Evolutionary conservation across 2,113 vertebrate genomes (phyloP), one percentile per base, ranked within the genome.

Genomic region (Himantopus leucocephalus): DNA sequence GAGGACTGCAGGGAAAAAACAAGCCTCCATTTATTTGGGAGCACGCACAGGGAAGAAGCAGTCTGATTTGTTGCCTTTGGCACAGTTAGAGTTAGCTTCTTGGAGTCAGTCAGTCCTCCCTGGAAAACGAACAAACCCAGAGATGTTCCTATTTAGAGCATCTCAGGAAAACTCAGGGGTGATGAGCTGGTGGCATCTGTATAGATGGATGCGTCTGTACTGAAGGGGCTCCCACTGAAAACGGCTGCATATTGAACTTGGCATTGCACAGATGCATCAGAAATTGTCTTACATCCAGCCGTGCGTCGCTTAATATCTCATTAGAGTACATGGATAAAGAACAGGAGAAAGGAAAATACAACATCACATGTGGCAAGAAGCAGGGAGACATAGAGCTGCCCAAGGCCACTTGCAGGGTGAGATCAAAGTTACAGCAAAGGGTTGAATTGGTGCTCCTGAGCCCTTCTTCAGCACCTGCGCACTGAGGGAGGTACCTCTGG

Each of bases 1-100:
- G 26, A n/a, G 56, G 18, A 67, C 39, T 52, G 18, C 58, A 39
- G 60, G 43, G 17, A 27, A 55, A 75, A 53, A 48, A 19, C 11
- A 39, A 39, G 22, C 22, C 60, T 84, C 30, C 27, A 10, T 30
- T 75, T 55, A 48, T 50, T 22, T 37, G 27, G 74, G 41, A 88
- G 55, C 12, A 14, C 1, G 8, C 0, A 0, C 43, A 67, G 50
- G 32, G 63, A 75, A 74, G 43, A 52, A 77, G 60, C 37, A 70
- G 47, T 15, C 73, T 60, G 30, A 34, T 62, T 66, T 67, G 79
- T 21, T 85, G 53, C 43, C 55, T 47, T 85, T 88, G 86, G 85
- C 81, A 77, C 18, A 70, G 30, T 53, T 70, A 85, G 20, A 66
- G 32, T 43, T 66, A 91, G 62, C 50, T 76, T 76, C 73, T 83